phyloP scores from a whole-genome alignment of 2,888 invertebrate species.

The Drosophila koepferae region DNA sequence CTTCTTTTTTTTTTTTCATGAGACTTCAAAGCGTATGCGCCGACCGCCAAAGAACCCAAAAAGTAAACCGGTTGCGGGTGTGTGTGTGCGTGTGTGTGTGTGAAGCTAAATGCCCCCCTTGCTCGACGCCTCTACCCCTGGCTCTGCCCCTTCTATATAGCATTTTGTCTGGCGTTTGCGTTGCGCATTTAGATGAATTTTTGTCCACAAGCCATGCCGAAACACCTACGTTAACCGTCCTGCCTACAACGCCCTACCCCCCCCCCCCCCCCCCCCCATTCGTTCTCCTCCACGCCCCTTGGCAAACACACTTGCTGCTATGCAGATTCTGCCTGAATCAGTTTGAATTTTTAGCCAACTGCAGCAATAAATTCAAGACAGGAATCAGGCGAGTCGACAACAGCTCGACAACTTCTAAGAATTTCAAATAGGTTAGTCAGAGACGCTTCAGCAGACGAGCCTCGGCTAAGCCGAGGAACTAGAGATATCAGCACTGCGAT shows the following conservation, averaged over 20 bases:
- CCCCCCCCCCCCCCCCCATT: background rate
- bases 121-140: background rate
- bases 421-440: slow-evolving; percentile 73
- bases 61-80: slow-evolving; percentile 68
- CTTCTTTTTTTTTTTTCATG: slow-evolving; percentile 3
- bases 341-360: slow-evolving; percentile 51
- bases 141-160: background rate
- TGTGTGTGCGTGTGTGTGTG: slow-evolving; percentile 19
- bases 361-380: slow-evolving; percentile 72
- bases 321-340: slow-evolving; percentile 61
- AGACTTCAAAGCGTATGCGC: slow-evolving; percentile 56
- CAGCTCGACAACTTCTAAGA: slow-evolving; percentile 66
- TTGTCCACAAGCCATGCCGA: slow-evolving; percentile 67
- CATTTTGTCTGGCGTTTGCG: slow-evolving; percentile 47
- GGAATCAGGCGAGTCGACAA: slow-evolving; percentile 47
- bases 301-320: slow-evolving; percentile 30
- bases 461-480: slow-evolving; percentile 18
- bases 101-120: slow-evolving; percentile 3
- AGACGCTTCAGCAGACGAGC: background rate
- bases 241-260: too few species aligned
- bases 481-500: slow-evolving; percentile 23
- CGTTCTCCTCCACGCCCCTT: background rate
- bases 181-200: slow-evolving; percentile 77
- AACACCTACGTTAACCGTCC: slow-evolving; percentile 57
- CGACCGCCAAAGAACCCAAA: slow-evolving; percentile 72